Evolutionary conservation across 2,888 invertebrate genomes (phyloP).

Genomic region (Tenodera sinensis): DNA sequence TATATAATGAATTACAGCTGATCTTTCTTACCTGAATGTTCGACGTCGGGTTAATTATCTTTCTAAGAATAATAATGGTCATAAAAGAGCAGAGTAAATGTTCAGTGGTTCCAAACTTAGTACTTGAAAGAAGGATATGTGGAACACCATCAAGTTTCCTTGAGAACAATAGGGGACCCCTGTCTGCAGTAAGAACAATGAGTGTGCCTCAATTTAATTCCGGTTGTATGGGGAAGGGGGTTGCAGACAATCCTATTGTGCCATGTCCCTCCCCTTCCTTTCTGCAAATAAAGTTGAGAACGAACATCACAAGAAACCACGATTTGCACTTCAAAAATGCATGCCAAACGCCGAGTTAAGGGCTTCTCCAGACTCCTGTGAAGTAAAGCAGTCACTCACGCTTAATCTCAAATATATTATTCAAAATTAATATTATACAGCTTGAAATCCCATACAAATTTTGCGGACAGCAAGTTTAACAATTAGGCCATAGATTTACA

Average conservation of each 20-base stretch:
- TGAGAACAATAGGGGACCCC: neutral
- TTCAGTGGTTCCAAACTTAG: neutral
- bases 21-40: no score
- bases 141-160: neutral
- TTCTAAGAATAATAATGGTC: no score
- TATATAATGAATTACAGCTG: no score
- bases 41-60: no score
- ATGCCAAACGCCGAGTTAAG: neutral
- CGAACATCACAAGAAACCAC: neutral
- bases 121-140: neutral
- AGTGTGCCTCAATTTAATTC: neutral
- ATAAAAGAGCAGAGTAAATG: neutral
- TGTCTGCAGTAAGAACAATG: neutral
- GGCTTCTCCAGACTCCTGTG: no score
- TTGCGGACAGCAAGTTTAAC: no score
- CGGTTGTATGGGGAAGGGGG: neutral
- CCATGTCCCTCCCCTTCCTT: neutral
- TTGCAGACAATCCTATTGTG: neutral
- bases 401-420: no score
- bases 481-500: no score
- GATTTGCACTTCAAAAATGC: neutral
- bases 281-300: no score
- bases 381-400: no score
- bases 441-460: no score
- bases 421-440: no score